Conservation (phyloP, 2,888 invertebrate genomes). For the Adelognathus sp. region DNA sequence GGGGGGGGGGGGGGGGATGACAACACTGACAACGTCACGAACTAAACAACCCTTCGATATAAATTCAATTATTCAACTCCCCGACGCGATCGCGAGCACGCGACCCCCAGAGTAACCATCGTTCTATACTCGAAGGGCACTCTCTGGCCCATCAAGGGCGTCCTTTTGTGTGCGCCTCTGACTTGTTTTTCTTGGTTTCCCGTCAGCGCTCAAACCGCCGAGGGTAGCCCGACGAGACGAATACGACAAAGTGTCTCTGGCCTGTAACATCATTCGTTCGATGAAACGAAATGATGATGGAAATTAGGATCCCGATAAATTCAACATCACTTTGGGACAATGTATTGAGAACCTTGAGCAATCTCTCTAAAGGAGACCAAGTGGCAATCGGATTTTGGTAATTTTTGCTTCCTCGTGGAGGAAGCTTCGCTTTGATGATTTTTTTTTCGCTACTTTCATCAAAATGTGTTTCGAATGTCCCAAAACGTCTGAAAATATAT, state of each 20-base stretch:
- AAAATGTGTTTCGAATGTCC: too few relatives aligned
- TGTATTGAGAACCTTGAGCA: too few relatives aligned
- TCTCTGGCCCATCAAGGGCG: constrained; percentile 33
- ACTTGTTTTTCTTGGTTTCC: constrained; percentile 10
- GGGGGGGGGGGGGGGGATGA: neutral
- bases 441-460: too few relatives aligned
- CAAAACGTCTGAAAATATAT: too few relatives aligned
- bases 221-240: neutral
- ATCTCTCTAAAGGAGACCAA: too few relatives aligned
- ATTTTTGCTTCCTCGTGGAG: too few relatives aligned
- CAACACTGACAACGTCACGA: constrained; percentile 19
- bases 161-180: constrained; percentile 3
- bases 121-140: constrained; percentile 34
- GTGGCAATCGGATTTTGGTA: too few relatives aligned
- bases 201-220: neutral
- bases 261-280: neutral
- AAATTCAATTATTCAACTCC: constrained; percentile 78
- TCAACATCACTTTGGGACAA: too few relatives aligned
- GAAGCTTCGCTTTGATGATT: too few relatives aligned
- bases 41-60: constrained; percentile 75
- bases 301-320: neutral
- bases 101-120: constrained; percentile 17
- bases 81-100: constrained; percentile 4
- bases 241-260: neutral
- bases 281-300: neutral